A percentile compares a stretch with the other conserved stretches of the same genome.
Conservation (phyloP, 2,888 invertebrate species). For the Drosophila gaucha region DNA sequence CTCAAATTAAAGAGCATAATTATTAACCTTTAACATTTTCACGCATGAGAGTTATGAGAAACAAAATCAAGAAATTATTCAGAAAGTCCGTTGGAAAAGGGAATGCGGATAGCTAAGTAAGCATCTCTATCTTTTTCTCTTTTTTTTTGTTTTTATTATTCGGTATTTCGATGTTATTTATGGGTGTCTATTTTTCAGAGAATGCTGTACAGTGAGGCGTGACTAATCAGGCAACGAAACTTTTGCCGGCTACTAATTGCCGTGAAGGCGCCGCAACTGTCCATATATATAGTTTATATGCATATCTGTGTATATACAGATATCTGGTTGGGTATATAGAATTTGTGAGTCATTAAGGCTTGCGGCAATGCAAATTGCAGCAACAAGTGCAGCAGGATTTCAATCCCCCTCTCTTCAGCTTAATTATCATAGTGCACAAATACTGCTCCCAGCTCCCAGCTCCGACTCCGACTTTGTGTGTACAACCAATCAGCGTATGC, state of each 20-base stretch:
- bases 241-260: conserved; percentile 71
- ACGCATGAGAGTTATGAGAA: conserved; percentile 69
- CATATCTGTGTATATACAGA: neutral
- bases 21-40: conserved; percentile 77
- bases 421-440: conserved; percentile 73
- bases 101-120: conserved; percentile 22
- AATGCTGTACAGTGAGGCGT: conserved; percentile 61
- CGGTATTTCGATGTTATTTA: conserved; percentile 60
- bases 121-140: conserved; percentile 9
- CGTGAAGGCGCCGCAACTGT: conserved; percentile 70
- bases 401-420: conserved; percentile 39
- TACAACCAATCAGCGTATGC: conserved; percentile 73
- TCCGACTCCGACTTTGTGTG: conserved; percentile 40
- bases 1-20: conserved; percentile 61
- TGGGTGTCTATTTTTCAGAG: conserved; percentile 70
- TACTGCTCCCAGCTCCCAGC: conserved; percentile 6
- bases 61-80: conserved; percentile 35
- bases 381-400: conserved; percentile 70
- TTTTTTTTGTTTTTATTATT: conserved; percentile 6
- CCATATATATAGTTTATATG: conserved; percentile 8
- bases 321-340: conserved; percentile 1
- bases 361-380: conserved; percentile 70
- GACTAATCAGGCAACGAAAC: conserved; percentile 69
- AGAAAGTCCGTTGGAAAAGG: conserved; percentile 25
- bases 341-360: conserved; percentile 51